Base-by-base conservation (phyloP, 2,888 invertebrate genomes). In the Philhelius pedissequus region DNA sequence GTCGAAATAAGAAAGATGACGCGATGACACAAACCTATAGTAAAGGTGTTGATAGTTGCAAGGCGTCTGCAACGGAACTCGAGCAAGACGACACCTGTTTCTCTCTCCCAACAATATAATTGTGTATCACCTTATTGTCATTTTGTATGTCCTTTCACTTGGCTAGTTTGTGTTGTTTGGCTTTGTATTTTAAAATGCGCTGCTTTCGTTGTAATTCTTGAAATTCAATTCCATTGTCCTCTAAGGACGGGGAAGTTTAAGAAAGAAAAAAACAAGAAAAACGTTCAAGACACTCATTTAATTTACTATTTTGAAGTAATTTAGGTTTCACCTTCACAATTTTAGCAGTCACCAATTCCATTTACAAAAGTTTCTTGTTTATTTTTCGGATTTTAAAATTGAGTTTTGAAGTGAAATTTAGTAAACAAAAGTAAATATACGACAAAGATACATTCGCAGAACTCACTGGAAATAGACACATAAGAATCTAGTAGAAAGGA, bases 201-300 rank as follows among this genome's bases (percentile, higher is more conserved):
- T 52, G 32, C 38, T 68, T 62, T 15, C 27, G 69, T 50, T 77
- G 77, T 68, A 68, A 58, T 82, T 82, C 66, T 78, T 74, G 79
- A 70, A 74, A 83, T 74, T 83, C 79, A 83, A 83, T 83, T 78
- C 69, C 64, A 79, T 83, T 83, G 52, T 38, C 62, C 64, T 64
- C 43, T 62, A 4, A 13, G 62, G 32, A 64, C 18, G 62, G n/a
- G n/a, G n/a, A 69, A 62, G 60, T 20, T 62, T 13, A 27, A 13
- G 40, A 56, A 69, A 78, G 69, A 6, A 18, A 4, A 52, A 13
- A 38, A n/a, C 40, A 68, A 73, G 77, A 77, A 52, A 15, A 8
- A 27, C 11, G 13, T 4, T 20, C 6, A 78, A 8, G 77, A 45
- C 58, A 73, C 62, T 78, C 48, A 66, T 56, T 83, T 69, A 50